These are phyloP conservation scores for Acleris emargana DNA, from an alignment of 2,888 invertebrate genomes.

Conservation along the genomic window DNA sequence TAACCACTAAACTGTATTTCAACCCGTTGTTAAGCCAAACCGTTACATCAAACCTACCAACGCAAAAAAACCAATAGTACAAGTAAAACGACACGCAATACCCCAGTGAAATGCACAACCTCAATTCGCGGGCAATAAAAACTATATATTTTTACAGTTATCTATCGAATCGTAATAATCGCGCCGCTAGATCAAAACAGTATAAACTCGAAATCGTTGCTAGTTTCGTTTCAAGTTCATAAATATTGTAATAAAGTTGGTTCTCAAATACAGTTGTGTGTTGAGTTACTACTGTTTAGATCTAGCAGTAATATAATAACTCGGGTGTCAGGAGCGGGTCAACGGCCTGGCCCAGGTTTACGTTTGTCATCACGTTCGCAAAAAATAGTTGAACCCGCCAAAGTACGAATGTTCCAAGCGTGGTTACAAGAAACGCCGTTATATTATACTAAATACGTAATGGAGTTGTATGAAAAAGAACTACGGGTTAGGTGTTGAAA, in stretches of 20 bases:
- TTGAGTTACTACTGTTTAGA: too few relatives aligned
- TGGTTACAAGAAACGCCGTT: conserved; percentile 14
- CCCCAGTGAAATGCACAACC: conserved; percentile 71
- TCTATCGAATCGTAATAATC: conserved; percentile 68
- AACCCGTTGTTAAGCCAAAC: conserved; percentile 30
- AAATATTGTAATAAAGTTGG: too few relatives aligned
- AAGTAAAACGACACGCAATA: conserved; percentile 38
- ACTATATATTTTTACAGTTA: conserved; percentile 77
- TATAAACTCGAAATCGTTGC: too few relatives aligned
- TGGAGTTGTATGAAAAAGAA: too few relatives aligned
- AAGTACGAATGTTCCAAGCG: conserved; percentile 22
- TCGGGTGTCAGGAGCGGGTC: conserved; percentile 70
- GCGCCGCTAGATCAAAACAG: too few relatives aligned
- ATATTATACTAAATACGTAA: neutral
- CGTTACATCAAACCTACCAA: conserved; percentile 33
- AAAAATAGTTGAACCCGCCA: conserved; percentile 48
- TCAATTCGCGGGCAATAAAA: conserved; percentile 68
- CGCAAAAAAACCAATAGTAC: conserved; percentile 33
- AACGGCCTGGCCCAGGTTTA: conserved; percentile 62
- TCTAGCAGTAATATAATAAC: conserved; percentile 50
- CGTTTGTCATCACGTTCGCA: conserved; percentile 58
- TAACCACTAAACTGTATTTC: conserved; percentile 8
- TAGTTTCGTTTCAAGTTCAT: too few relatives aligned
- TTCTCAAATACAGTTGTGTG: too few relatives aligned
- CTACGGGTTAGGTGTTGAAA: too few relatives aligned